Evolutionary conservation across 92 coral and sea anemone species (phyloP), one percentile per base, ranked within the genome.

Genomic region (Paramuricea clavata): DNA sequence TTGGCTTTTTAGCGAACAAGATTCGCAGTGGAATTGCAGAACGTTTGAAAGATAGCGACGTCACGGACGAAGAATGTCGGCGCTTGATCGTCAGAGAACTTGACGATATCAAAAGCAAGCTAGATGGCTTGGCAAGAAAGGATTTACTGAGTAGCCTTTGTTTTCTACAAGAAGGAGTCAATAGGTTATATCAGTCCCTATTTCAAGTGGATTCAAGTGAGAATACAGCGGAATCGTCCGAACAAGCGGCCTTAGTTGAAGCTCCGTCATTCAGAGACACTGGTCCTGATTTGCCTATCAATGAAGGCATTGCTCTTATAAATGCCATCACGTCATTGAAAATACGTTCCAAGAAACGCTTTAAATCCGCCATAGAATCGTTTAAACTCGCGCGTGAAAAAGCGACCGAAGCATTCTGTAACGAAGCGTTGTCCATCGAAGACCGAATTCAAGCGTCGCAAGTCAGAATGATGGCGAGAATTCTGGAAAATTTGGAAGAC

Each of bases 401-500:
- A 6, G 62, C 62, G 23, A 54, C 62, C 62, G 22, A 54, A 17
- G 62, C 62, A 21, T 54, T 54, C 62, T 19, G 62, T 23, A 54
- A 54, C 62, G 62, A 54, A 54, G 62, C 62, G 5, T 54, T 54
- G 62, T 54, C 25, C 1, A 21, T 54, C 22, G 62, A 54, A 13
- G 62, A 54, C 26, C 62, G 62, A 73, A 73, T 73, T 26, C 30
- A 22, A n/a, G 79, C 79, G 4, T 21, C 59, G 30, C 49, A 73
- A 23, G 34, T 73, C 0, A 47, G 79, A 73, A 31, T 73, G 57
- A 16, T 17, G 3, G 79, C 79, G 21, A 39, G 79, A 23, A 73
- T 73, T 73, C 32, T 73, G 8, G 79, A 73, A 73, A 42, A 52
- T 2, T 52, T 44, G 19, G 79, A 73, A 39, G 31, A 73, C 34